phyloP scores from a whole-genome alignment of 2,797 vertebrate genomes.

The Emydoidea blandingii region DNA sequence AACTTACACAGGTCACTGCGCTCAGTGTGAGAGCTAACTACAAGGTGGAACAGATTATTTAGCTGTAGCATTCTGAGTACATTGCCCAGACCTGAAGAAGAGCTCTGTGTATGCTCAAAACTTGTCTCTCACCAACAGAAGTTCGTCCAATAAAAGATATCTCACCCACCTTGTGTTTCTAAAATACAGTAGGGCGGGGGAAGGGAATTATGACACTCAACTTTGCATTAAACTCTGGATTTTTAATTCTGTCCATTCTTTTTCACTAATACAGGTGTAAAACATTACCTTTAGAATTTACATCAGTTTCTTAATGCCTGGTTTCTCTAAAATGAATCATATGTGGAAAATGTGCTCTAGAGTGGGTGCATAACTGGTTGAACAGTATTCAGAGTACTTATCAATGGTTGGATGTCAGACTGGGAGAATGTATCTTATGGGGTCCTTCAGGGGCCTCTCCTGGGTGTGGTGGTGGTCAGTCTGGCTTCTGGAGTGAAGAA shows the following conservation, averaged over 20 bases:
- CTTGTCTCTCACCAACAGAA: neutral
- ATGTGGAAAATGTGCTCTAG: no score
- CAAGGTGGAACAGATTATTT: neutral
- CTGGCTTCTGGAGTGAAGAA: no score
- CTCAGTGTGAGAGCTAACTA: neutral
- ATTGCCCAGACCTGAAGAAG: no score
- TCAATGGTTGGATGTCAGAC: no score
- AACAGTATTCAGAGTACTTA: no score
- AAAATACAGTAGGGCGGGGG: neutral
- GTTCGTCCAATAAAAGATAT: neutral
- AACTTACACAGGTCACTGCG: neutral
- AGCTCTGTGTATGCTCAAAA: neutral
- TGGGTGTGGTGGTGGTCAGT: no score
- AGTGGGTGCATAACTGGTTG: no score
- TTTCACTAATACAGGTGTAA: neutral
- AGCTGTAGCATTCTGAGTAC: neutral
- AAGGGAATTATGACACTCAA: neutral
- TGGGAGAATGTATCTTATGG: no score
- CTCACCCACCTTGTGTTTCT: neutral
- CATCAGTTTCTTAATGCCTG: neutral
- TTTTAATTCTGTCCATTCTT: neutral
- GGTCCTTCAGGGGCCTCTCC: no score
- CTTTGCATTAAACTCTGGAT: neutral
- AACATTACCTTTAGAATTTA: neutral
- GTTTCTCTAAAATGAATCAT: neutral